Conservation (phyloP, 2,888 invertebrate genomes). For the Stegophylla sp. region DNA sequence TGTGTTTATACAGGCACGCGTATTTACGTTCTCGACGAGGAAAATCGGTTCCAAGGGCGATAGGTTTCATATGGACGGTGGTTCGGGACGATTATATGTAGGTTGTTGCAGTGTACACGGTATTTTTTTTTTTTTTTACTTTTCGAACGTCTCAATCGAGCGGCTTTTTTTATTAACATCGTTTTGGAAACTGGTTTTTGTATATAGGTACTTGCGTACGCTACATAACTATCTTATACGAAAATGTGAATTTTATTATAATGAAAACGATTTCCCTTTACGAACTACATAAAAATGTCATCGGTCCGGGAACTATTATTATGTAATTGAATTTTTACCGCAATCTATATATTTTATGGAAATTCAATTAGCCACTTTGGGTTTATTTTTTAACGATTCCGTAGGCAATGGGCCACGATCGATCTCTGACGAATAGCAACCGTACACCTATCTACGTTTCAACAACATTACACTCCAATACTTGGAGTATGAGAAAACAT, state of each 20-base stretch:
- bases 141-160: constrained; percentile 42
- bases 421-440: background rate
- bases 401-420: background rate
- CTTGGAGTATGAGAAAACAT: too few species aligned
- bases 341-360: constrained; percentile 19
- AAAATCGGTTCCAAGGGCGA: constrained; percentile 43
- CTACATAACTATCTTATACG: background rate
- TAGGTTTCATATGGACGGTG: background rate
- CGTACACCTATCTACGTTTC: background rate
- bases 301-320: constrained; percentile 26
- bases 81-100: constrained; percentile 48
- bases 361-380: background rate
- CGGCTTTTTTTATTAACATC: constrained; percentile 42
- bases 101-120: constrained; percentile 17
- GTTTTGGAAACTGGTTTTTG: constrained; percentile 53
- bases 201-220: background rate
- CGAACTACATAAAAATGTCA: constrained; percentile 25
- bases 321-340: background rate
- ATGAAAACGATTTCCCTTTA: constrained; percentile 41
- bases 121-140: constrained; percentile 36
- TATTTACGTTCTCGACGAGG: constrained; percentile 1
- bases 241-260: constrained; percentile 51
- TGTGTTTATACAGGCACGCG: background rate
- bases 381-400: background rate
- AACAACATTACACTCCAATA: too few species aligned